Base-by-base conservation (phyloP, 2,113 vertebrate species). In the Clarias macrocephalus region DNA sequence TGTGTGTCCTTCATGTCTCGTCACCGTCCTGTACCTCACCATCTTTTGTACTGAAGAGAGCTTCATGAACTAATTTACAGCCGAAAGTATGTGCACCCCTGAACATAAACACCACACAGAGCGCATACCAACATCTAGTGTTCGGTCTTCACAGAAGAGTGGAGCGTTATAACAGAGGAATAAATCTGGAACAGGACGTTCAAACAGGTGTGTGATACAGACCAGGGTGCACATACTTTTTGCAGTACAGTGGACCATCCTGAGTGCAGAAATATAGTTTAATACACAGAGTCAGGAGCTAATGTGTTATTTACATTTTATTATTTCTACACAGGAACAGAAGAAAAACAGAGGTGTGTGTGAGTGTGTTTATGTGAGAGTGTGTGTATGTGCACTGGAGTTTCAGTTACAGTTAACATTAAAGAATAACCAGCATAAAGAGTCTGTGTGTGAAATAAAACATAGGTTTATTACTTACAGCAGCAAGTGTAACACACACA, bases 391-490 rank as follows among this genome's bases (percentile, higher is more conserved):
- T 1, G 54, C 25, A 79, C 76, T 79, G 15, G 7, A 80, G 77
- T 19, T 15, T 62, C 19, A 62, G 15, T 25, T 56, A 77, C 25
- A 75, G 72, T 10, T 25, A 80, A 79, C 0, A 79, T 15, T 79
- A 57, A 60, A 59, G 28, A 60, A 60, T 13, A 80, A 81, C 5
- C 79, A 62, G 57, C 7, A 9, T 33, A 13, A 33, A 70, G 54
- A 80, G 72, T 21, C 63, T 80, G 56, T 76, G 66, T 21, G 73
- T 88, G 75, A 72, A 84, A 87, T 90, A 88, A 90, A 90, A 91
- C 88, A 82, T 70, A 86, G 80, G 81, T 91, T 90, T 90, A 89
- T 91, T 91, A 88, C 88, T 86, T 85, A 85, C 84, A 89, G 62
- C 37, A 19, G 60, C 42, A 70, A 65, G 84, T 76, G 48, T 59